Evolutionary conservation across 2,113 vertebrate species (phyloP).

Genomic region (Turnix velox): DNA sequence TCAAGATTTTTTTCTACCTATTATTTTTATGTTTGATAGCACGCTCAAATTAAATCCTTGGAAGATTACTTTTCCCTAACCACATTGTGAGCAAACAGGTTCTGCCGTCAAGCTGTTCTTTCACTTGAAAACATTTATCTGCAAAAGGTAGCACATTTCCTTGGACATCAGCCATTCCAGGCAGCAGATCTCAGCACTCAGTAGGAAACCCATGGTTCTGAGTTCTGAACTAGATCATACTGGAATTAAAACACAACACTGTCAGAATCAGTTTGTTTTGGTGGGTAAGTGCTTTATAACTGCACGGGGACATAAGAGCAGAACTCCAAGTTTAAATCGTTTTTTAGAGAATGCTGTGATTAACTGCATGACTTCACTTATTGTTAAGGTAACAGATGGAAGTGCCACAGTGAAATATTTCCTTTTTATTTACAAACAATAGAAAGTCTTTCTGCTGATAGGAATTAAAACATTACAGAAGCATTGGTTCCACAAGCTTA

Average conservation of each 20-base stretch:
- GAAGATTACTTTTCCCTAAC: slow-evolving; percentile 15
- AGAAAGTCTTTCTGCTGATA: slow-evolving; percentile 46
- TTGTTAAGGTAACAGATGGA: slow-evolving; percentile 72
- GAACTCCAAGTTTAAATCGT: slow-evolving; percentile 41
- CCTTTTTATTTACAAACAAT: slow-evolving; percentile 79
- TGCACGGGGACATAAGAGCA: slow-evolving; percentile 32
- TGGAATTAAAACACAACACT: slow-evolving; percentile 52
- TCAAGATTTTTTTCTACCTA: neutral
- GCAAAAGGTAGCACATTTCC: slow-evolving; percentile 29
- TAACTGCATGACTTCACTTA: slow-evolving; percentile 64
- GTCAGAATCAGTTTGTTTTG: slow-evolving; percentile 54
- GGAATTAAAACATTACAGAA: slow-evolving; percentile 65
- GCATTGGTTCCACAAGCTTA: slow-evolving; percentile 41
- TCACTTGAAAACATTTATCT: slow-evolving; percentile 27
- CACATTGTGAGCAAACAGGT: neutral
- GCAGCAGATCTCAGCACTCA: slow-evolving; percentile 38
- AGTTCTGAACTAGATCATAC: slow-evolving; percentile 13
- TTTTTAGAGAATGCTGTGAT: slow-evolving; percentile 68
- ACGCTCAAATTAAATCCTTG: neutral
- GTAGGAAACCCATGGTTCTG: slow-evolving; percentile 36
- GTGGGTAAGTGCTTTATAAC: slow-evolving; percentile 61
- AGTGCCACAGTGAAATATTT: slow-evolving; percentile 73
- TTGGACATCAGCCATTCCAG: slow-evolving; percentile 47
- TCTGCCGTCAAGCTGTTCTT: neutral
- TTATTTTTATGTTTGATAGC: slow-evolving; percentile 18